phyloP scores from a whole-genome alignment of 1,140 invertebrate species.

The Samia ricini region DNA sequence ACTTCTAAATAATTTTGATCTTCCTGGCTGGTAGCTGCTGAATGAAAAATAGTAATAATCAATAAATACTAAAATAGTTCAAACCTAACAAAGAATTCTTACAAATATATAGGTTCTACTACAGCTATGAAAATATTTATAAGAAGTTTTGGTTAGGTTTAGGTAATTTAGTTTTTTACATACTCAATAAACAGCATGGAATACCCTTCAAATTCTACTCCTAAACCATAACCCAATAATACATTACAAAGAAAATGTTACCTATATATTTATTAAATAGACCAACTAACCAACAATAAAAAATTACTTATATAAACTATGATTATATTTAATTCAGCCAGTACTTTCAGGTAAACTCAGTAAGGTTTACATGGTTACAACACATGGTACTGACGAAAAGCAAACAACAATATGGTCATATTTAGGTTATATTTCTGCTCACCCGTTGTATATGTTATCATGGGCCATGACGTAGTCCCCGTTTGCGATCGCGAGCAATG shows the following conservation, averaged over 20 bases:
- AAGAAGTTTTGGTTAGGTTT: too few species aligned
- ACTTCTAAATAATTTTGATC: conserved; percentile 57
- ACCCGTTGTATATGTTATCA: conserved; percentile 54
- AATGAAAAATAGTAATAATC: not conserved
- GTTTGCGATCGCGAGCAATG: conserved; percentile 52
- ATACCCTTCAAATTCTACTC: too few species aligned
- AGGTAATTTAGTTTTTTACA: too few species aligned
- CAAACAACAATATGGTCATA: not conserved
- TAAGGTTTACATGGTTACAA: not conserved
- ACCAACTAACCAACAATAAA: too few species aligned
- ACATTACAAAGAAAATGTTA: too few species aligned
- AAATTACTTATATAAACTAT: not conserved
- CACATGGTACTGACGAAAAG: not conserved
- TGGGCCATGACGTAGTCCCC: conserved; percentile 68
- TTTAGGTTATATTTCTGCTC: conserved; percentile 23
- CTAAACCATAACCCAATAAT: too few species aligned
- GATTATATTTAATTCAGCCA: not conserved
- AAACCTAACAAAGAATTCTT: too few species aligned
- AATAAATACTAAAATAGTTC: not conserved
- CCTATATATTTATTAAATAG: too few species aligned
- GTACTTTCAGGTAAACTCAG: not conserved
- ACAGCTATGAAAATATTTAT: too few species aligned
- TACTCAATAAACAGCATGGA: too few species aligned
- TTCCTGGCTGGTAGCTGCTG: conserved; percentile 57
- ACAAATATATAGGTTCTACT: too few species aligned